These are phyloP conservation scores for Pseudopipra pipra DNA, from an alignment of 2,113 vertebrate genomes.

Conservation along the genomic window DNA sequence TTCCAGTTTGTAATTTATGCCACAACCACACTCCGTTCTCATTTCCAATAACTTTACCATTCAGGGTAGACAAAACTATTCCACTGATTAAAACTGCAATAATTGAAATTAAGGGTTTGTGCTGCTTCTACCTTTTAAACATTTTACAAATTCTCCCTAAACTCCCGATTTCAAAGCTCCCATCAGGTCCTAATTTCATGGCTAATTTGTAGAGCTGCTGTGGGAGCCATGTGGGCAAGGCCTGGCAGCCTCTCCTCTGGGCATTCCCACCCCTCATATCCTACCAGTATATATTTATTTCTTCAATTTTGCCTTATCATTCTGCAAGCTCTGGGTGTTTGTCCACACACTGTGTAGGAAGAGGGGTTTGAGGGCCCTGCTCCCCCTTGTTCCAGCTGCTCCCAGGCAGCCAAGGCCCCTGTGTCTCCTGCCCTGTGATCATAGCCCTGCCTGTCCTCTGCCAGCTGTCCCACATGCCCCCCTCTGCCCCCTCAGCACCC, in stretches of 20 bases:
- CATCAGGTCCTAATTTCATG: not conserved
- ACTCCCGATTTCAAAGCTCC: not conserved
- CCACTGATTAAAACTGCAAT: slow-evolving; percentile 14
- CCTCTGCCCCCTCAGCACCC: not conserved
- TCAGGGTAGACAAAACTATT: not conserved
- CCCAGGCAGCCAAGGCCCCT: not conserved
- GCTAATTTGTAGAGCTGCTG: not conserved
- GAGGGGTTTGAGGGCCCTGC: not conserved
- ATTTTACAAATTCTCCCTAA: not conserved
- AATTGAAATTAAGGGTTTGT: slow-evolving; percentile 42
- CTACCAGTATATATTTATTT: not conserved
- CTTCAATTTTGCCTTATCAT: not conserved
- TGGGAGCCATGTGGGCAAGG: rapidly evolving
- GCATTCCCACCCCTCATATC: not conserved
- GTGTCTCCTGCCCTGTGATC: rapidly evolving
- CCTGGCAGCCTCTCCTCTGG: not conserved
- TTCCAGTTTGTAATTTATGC: not conserved
- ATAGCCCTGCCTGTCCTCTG: not conserved
- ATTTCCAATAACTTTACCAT: slow-evolving; percentile 24
- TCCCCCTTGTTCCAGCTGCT: not conserved
- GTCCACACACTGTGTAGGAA: rapidly evolving
- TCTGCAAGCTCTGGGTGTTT: not conserved
- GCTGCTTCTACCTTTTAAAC: slow-evolving; percentile 8
- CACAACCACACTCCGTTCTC: not conserved
- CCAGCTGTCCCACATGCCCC: rapidly evolving